Base-by-base conservation (phyloP, 2,888 invertebrate species). In the Serripes groenlandicus region DNA sequence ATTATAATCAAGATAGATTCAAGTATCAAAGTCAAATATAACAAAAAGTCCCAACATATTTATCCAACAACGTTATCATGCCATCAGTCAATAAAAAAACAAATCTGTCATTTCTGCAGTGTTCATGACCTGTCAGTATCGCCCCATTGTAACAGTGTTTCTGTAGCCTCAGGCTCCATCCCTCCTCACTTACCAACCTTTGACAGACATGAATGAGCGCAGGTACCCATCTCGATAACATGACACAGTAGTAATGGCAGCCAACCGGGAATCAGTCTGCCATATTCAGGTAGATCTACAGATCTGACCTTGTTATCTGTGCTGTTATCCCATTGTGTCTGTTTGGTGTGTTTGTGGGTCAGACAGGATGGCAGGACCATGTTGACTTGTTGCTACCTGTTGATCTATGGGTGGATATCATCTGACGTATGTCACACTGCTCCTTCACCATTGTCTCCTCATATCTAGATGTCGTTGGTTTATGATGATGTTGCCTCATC, bases 401-500 rank as follows among this genome's bases (percentile, higher is more conserved):
- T 32, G 49, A 7, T 23, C 21, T 28, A 54, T 71, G 56, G 54
- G 23, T 56, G 37, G 71, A 52, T 71, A 56, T 30, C n/a, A n/a
- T 23, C 37, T 23, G 34, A 28, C 32, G 37, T 23, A 26, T 52
- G 26, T 30, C 78, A 80, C 80, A 84, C 84, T 84, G 84, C 85
- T 82, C 80, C 64, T 58, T 82, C 58, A n/a, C 60, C 68, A 18
- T 62, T 52, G 32, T 62, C 75, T 60, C 72, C 64, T 60, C 75
- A 60, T 75, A 56, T 78, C 85, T 83, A 80, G 83, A 79, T 86
- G 85, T 86, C 85, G 85, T 81, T 85, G 81, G 85, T 82, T 86
- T 35, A 62, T 60, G 42, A 80, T 72, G 82, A 79, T 82, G 80
- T 75, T 81, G 73, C 62, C 75, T 78, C 80, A 75, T 75, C 80